Base-by-base conservation (phyloP, 2,888 invertebrate genomes). In the Lissonota sp. region DNA sequence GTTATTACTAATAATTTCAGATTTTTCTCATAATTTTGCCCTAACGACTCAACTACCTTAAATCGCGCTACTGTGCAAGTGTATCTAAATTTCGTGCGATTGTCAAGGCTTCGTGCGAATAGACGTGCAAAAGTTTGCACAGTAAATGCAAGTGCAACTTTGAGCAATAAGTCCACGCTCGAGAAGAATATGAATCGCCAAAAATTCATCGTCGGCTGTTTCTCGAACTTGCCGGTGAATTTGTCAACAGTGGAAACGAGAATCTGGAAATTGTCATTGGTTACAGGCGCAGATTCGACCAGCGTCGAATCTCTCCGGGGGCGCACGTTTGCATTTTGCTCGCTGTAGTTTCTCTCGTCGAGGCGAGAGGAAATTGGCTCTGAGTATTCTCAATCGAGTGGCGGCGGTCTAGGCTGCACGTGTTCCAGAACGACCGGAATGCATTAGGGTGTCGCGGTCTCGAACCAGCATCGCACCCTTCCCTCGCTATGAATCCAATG, bases 311-410 rank as follows among this genome's bases (percentile, higher is more conserved):
- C 73, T 72, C 73, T 72, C 39, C 51, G 51, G 51, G 16, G 44
- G n/a, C 55, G 44, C 63, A 51, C 44, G 46, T 51, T 67, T 51
- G 46, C 26, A 75, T 75, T 75, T 75, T 67, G 60, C 60, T 49
- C 67, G 42, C 67, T 51, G 60, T 51, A 67, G 49, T 51, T 75
- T 12, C 26, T 63, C 62, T 44, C 60, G 60, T 60, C 53, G 60
- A 77, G 26, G 73, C 78, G 60, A 71, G 74, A 60, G 76, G 69
- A 74, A 81, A 81, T 81, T 81, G 74, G 81, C 78, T 60, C 73
- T 37, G 64, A 39, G 64, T 64, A 78, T 81, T 73, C 73, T 57
- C 44, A 77, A 77, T 77, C 80, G 77, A 77, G 74, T 78, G 40
- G 80, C 75, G 53, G 57, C 49, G 64, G 67, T 55, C 49, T 37